Percentiles rank a stretch among this genome's conserved stretches.
Evolutionary conservation across 2,797 vertebrate genomes (phyloP).

Genomic region (Labeo calbasu): DNA sequence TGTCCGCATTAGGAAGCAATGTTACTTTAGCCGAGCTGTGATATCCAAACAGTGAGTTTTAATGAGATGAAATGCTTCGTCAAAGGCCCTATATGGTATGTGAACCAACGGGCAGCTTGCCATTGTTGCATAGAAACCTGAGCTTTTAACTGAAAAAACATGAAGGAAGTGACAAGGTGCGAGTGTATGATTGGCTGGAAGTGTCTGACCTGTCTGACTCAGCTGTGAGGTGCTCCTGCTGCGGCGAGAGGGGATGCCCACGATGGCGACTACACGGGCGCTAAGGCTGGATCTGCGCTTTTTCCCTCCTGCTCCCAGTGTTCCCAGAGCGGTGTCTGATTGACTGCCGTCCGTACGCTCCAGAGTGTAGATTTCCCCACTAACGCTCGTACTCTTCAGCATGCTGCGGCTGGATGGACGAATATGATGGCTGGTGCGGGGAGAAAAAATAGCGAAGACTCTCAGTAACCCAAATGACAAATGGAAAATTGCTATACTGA

Average conservation of each 20-base stretch:
- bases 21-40: background rate
- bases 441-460: conserved; percentile 1
- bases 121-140: background rate
- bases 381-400: conserved; percentile 95
- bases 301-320: conserved; percentile 88
- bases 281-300: conserved; percentile 95
- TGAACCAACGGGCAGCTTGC: background rate
- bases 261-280: conserved; percentile 94
- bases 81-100: conserved; percentile 35
- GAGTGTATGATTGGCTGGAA: background rate
- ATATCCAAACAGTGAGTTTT: conserved; percentile 16
- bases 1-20: background rate
- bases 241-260: conserved; percentile 85
- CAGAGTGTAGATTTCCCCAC: conserved; percentile 93
- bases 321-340: conserved; percentile 95
- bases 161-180: background rate
- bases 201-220: conserved; percentile 89
- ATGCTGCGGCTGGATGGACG: conserved; percentile 90
- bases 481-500: conserved; percentile 2
- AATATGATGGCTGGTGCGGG: conserved; percentile 85
- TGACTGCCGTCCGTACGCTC: conserved; percentile 97
- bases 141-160: background rate
- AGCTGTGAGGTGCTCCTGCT: conserved; percentile 97
- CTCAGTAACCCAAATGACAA: conserved; percentile 10
- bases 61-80: background rate